Conservation (phyloP, 2,113 vertebrate genomes). For the Rhabdornis inornatus region DNA sequence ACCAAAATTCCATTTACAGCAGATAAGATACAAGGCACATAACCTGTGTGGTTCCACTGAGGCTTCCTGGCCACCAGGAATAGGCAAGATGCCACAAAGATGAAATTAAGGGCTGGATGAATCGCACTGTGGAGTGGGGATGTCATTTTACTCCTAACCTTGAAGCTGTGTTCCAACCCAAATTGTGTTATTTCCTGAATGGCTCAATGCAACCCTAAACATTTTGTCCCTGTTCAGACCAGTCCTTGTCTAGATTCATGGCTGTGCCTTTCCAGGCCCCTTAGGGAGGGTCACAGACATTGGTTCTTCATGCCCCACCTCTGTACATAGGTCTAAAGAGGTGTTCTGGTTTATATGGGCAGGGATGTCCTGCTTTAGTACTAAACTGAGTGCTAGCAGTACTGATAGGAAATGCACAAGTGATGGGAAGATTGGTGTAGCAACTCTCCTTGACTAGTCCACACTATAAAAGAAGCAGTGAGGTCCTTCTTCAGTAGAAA, state of each 20-base stretch:
- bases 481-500: background rate
- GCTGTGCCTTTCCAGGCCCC: background rate
- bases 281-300: background rate
- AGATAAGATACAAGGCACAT: rapidly evolving
- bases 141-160: background rate
- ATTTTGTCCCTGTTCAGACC: background rate
- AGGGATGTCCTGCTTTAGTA: background rate
- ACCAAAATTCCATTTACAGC: background rate
- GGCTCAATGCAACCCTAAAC: background rate
- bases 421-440: background rate
- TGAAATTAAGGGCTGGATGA: background rate
- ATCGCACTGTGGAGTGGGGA: rapidly evolving
- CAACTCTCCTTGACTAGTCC: background rate
- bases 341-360: background rate
- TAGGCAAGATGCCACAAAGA: background rate
- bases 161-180: background rate
- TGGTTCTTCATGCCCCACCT: background rate
- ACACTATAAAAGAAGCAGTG: background rate
- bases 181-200: background rate
- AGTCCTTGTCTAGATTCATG: background rate
- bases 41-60: background rate
- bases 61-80: background rate
- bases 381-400: background rate
- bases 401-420: background rate
- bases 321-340: background rate